These are phyloP conservation scores for Dasysyrphus tricinctus DNA, from an alignment of 2,888 invertebrate species.

Conservation along the genomic window DNA sequence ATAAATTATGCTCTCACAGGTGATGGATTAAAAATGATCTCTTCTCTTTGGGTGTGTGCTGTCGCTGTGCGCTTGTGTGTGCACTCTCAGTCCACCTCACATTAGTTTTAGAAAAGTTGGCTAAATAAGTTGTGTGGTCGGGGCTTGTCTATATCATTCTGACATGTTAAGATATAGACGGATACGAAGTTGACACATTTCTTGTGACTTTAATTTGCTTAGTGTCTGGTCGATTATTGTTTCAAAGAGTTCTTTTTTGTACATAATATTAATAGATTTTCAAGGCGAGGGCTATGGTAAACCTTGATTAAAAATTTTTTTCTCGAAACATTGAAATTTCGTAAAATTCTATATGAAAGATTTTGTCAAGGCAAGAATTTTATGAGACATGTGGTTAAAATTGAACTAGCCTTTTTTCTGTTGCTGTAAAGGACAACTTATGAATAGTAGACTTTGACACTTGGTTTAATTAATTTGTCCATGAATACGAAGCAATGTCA, in stretches of 20 bases:
- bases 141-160: slow-evolving; percentile 22
- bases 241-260: background rate
- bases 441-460: background rate
- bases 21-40: slow-evolving; percentile 69
- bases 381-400: background rate
- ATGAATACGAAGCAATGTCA: slow-evolving; percentile 8
- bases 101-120: background rate
- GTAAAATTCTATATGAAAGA: background rate
- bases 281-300: slow-evolving; percentile 3
- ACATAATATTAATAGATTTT: background rate
- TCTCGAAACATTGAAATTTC: background rate
- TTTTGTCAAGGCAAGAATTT: background rate
- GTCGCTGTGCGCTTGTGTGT: background rate
- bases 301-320: background rate
- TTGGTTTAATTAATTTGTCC: slow-evolving; percentile 4
- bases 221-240: slow-evolving; percentile 12
- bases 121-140: slow-evolving; percentile 50
- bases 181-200: slow-evolving; percentile 29
- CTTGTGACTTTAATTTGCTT: slow-evolving; percentile 28
- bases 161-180: slow-evolving; percentile 39
- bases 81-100: background rate
- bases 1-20: slow-evolving; percentile 54
- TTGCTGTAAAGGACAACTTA: background rate
- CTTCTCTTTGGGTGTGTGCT: slow-evolving; percentile 24
- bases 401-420: slow-evolving; percentile 19